Evolutionary conservation across 2,113 vertebrate genomes (phyloP).

Genomic region (Porphyrio hochstetteri): DNA sequence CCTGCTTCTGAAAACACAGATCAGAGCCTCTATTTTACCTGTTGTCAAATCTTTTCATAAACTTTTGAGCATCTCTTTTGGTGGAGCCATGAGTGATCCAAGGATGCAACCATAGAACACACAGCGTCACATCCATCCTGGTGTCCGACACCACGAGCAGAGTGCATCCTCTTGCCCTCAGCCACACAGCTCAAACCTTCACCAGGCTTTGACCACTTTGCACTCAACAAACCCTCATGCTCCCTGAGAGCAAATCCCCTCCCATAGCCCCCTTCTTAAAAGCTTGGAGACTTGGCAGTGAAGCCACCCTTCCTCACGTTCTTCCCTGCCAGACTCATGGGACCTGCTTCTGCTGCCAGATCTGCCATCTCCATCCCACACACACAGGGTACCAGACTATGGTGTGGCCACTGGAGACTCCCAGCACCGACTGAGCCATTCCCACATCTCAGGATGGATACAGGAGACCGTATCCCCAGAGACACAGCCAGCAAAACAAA

Average conservation of each 20-base stretch:
- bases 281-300: not conserved
- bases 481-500: not conserved
- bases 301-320: not conserved
- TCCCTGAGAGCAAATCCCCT: too few relatives aligned
- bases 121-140: rapidly evolving
- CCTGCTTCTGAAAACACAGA: not conserved
- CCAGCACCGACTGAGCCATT: rapidly evolving
- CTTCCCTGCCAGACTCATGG: not conserved
- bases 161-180: not conserved
- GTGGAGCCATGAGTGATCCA: not conserved
- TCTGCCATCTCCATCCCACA: not conserved
- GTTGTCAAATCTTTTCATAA: not conserved
- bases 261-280: not conserved
- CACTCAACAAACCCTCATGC: too few relatives aligned
- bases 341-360: not conserved
- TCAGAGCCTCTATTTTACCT: not conserved
- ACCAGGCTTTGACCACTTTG: not conserved
- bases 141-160: rapidly evolving
- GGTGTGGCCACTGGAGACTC: not conserved
- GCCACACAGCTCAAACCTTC: not conserved
- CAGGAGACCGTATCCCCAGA: not conserved
- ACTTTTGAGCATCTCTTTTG: not conserved
- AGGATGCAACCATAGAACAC: rapidly evolving
- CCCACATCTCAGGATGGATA: rapidly evolving
- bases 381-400: rapidly evolving